phyloP scores from a whole-genome alignment of 1,140 invertebrate species.

The Cydia pomonella region DNA sequence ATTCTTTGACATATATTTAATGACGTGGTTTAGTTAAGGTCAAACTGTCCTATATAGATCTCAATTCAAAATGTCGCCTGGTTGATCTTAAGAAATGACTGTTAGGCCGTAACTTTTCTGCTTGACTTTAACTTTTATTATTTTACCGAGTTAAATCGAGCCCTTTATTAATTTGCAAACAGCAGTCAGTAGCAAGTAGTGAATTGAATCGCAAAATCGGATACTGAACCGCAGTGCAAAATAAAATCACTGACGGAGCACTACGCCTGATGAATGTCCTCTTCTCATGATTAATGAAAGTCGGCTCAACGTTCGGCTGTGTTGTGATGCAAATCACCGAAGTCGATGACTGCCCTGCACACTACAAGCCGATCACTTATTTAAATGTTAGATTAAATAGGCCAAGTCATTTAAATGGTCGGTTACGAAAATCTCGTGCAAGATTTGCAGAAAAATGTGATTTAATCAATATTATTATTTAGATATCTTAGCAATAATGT shows the following conservation, averaged over 20 bases:
- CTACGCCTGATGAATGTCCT: conserved; percentile 22
- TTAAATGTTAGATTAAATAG: neutral
- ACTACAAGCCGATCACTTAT: neutral
- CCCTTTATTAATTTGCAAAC: neutral
- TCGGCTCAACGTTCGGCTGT: neutral
- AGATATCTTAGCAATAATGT: too few species aligned
- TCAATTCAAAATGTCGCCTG: too few species aligned
- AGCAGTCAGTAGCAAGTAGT: neutral
- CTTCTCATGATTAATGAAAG: conserved; percentile 31
- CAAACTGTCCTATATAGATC: too few species aligned
- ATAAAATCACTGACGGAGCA: conserved; percentile 24
- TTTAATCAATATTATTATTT: too few species aligned
- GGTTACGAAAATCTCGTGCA: neutral
- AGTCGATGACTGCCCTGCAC: conserved; percentile 30
- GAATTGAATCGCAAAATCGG: conserved; percentile 20
- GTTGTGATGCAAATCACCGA: conserved; percentile 32
- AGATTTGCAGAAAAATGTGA: neutral
- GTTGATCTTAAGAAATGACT: too few species aligned
- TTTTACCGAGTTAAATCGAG: too few species aligned
- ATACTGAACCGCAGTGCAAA: neutral
- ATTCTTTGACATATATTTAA: too few species aligned
- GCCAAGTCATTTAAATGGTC: too few species aligned
- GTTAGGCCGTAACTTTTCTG: too few species aligned
- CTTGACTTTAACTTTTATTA: too few species aligned
- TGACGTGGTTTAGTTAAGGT: too few species aligned